Percentiles rank a stretch among this genome's conserved stretches.
Conservation (phyloP, 2,797 vertebrate species). For the Chloroceryle amazona region DNA sequence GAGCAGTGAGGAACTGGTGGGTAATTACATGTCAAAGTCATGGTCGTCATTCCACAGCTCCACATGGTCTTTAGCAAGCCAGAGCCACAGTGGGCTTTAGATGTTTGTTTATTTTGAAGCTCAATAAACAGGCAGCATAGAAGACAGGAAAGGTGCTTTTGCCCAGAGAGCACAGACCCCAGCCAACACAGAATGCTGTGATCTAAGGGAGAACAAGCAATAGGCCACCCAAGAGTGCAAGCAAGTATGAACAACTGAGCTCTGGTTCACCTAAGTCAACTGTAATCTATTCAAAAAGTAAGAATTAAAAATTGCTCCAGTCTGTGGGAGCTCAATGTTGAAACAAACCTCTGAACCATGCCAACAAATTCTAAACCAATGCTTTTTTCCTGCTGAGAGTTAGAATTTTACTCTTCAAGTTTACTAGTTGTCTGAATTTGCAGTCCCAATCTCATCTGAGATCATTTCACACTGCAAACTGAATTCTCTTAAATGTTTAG, state of each 20-base stretch:
- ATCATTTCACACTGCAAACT: neutral
- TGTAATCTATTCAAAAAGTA: neutral
- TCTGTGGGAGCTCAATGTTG: neutral
- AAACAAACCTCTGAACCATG: neutral
- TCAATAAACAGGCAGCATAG: neutral
- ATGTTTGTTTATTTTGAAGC: neutral
- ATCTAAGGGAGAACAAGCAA: neutral
- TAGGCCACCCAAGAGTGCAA: neutral
- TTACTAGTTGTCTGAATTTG: neutral
- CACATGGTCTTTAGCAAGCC: neutral
- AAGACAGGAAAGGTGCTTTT: neutral
- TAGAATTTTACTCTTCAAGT: neutral
- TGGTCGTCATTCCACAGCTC: neutral
- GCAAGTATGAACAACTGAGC: neutral
- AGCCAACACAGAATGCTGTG: neutral
- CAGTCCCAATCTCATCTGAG: neutral
- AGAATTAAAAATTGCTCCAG: neutral
- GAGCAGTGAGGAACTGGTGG: neutral
- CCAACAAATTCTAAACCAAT: neutral
- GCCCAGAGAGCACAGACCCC: neutral
- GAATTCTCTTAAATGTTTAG: neutral
- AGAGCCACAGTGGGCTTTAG: neutral
- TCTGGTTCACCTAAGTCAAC: neutral
- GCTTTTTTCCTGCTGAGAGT: neutral
- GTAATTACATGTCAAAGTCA: neutral